phyloP scores from a whole-genome alignment of 1,140 invertebrate genomes.

The Chelonus insularis region DNA sequence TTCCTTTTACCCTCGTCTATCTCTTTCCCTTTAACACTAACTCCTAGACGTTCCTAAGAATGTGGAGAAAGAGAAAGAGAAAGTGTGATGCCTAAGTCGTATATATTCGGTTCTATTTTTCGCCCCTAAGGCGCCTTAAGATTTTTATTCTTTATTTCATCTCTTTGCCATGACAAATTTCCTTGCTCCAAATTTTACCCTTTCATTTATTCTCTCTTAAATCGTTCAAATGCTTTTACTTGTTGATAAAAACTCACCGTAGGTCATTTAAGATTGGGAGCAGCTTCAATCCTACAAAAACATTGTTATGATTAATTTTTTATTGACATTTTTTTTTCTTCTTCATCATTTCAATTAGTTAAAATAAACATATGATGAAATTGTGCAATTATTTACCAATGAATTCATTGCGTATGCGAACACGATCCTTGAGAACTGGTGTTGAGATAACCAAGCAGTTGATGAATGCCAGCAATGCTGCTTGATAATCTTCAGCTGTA shows the following conservation, averaged over 20 bases:
- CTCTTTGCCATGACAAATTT: constrained; percentile 8
- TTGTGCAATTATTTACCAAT: constrained; percentile 68
- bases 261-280: constrained; percentile 79
- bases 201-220: constrained; percentile 3
- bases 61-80: constrained; percentile 33
- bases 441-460: constrained; percentile 96
- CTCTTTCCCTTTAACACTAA: constrained; percentile 10
- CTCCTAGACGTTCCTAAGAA: constrained; percentile 41
- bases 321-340: no score
- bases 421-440: constrained; percentile 79
- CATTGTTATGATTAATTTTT: no score
- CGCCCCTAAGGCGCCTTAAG: constrained; percentile 36
- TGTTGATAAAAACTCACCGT: constrained; percentile 64
- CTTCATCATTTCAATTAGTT: neutral
- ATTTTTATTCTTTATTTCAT: neutral
- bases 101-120: constrained; percentile 49
- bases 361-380: neutral
- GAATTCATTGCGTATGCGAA: constrained; percentile 89
- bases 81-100: constrained; percentile 1
- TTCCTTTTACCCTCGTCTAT: constrained; percentile 6
- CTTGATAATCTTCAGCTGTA: constrained; percentile 82
- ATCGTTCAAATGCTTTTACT: neutral
- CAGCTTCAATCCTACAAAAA: constrained; percentile 76
- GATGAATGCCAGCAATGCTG: constrained; percentile 88
- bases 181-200: constrained; percentile 16